Base-by-base conservation (phyloP, 2,113 vertebrate genomes). In the Rhipidura dahli region DNA sequence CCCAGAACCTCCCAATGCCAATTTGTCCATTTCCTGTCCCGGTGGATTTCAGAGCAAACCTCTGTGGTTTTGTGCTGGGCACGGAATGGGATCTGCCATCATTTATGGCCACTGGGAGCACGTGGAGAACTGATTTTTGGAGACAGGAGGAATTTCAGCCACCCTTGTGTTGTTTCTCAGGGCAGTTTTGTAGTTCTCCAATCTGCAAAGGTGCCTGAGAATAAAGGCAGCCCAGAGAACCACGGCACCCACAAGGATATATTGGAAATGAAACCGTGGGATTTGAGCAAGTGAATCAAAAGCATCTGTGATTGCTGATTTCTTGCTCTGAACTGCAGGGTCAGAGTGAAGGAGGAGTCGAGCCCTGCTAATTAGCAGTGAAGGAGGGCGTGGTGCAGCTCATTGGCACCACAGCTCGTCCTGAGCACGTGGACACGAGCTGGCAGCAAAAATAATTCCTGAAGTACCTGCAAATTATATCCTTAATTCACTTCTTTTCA, bases 201-300 rank as follows among this genome's bases (percentile, higher is more conserved):
- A 30, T 72, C 27, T 77, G 21, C 53, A 53, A 61, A 49, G 1
- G 2, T n/a, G 11, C 5, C 13, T 7, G 1, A 4, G 42, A 26
- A 12, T 6, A 40, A 30, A 80, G 27, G 50, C 31, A 33, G n/a
- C 49, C 28, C 30, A 45, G 65, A 30, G 13, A 64, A 44, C 19
- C 42, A 22, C 1, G 1, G 33, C 35, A 24, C 28, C 26, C 56
- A 30, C 14, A 24, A 42, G 24, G 51, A 28, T 2, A 1, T 6
- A 8, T 1, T 35, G 42, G 16, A 70, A 73, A 68, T 21, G 50
- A 33, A 30, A 71, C 42, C 22, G 13, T 0, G 1, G 45, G 13
- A 11, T 73, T 7, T 61, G 22, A 37, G 24, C 22, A 23, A 23
- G 16, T 14, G 71, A 31, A 78, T 44, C 31, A 19, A 37, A 53